phyloP scores from a whole-genome alignment of 2,113 vertebrate genomes.

The Grantiella picta region DNA sequence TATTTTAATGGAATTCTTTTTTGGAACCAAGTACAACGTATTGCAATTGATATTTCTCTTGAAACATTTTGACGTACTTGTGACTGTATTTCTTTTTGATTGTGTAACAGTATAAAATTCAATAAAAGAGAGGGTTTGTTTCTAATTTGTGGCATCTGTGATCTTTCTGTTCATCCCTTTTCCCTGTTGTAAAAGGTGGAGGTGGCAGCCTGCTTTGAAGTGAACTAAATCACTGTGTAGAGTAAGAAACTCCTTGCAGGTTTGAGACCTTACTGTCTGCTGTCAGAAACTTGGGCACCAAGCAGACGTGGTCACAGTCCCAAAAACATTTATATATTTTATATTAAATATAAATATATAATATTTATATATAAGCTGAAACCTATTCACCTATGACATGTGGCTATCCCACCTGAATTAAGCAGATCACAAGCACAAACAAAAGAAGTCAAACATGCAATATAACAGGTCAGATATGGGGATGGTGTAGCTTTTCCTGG shows the following conservation, averaged over 20 bases:
- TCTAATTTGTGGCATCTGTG: constrained; percentile 4
- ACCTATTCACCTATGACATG: background rate
- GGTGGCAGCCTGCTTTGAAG: background rate
- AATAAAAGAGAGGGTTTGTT: constrained; percentile 67
- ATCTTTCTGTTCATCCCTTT: background rate
- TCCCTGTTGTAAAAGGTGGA: background rate
- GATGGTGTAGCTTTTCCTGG: background rate
- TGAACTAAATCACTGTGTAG: background rate
- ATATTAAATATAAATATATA: background rate
- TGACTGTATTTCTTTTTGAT: constrained; percentile 68
- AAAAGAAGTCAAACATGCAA: background rate
- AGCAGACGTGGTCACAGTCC: background rate
- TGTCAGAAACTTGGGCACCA: background rate
- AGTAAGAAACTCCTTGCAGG: background rate
- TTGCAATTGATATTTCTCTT: constrained; percentile 51
- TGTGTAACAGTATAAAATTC: constrained; percentile 61
- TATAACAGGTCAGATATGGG: accelerated
- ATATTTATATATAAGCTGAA: background rate
- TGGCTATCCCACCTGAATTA: background rate
- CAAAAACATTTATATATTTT: background rate
- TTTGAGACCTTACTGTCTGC: background rate
- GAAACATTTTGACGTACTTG: constrained; percentile 60
- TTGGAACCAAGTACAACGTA: constrained; percentile 61
- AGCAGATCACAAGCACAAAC: background rate
- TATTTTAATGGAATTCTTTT: constrained; percentile 66